These are phyloP conservation scores for Mythimna albipuncta DNA, from an alignment of 2,888 invertebrate species.

Conservation along the genomic window DNA sequence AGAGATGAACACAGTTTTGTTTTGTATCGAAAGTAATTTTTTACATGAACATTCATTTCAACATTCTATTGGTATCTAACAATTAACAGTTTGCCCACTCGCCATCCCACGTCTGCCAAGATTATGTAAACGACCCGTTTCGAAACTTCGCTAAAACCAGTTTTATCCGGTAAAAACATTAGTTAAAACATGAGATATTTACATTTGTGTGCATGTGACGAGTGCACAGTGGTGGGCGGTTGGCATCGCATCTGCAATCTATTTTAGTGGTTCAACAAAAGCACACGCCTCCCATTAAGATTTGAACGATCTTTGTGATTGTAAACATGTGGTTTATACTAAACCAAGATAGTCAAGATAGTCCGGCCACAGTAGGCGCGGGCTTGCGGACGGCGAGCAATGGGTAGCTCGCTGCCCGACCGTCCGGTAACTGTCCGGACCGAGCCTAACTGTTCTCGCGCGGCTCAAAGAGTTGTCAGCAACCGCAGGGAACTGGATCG, in stretches of 20 bases:
- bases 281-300: slow-evolving; percentile 54
- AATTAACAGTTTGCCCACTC: neutral
- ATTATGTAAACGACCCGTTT: slow-evolving; percentile 27
- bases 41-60: neutral
- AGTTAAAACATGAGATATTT: slow-evolving; percentile 43
- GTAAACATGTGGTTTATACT: slow-evolving; percentile 31
- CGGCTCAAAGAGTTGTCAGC: no score
- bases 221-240: slow-evolving; percentile 46
- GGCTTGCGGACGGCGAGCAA: no score
- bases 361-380: no score
- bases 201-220: slow-evolving; percentile 19
- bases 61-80: neutral
- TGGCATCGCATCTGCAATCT: slow-evolving; percentile 51
- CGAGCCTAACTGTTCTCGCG: no score
- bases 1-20: neutral
- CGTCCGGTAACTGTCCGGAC: no score
- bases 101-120: neutral
- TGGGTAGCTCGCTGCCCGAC: no score
- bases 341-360: no score
- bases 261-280: slow-evolving; percentile 49
- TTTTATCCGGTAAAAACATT: slow-evolving; percentile 28
- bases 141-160: neutral
- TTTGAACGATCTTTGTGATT: slow-evolving; percentile 27
- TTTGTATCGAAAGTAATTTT: no score
- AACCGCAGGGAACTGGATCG: no score